Base-by-base conservation (phyloP, 2,113 vertebrate species). In the Notarius quadriscutis region DNA sequence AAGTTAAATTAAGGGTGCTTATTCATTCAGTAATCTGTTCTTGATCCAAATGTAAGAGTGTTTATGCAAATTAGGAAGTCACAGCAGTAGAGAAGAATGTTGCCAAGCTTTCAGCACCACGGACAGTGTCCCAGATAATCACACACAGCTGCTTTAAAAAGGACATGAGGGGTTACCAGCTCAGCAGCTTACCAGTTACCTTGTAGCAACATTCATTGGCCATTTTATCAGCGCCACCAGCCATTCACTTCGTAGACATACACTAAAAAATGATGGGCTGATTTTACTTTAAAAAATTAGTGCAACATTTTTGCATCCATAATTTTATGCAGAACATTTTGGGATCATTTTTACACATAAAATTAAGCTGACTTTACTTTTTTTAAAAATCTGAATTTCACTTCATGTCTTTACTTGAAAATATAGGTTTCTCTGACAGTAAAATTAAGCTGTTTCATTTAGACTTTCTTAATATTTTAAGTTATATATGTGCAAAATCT, bases 61-160 rank as follows among this genome's bases (percentile, higher is more conserved):
- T 86, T 86, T 69, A 80, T 80, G 50, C 41, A 57, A 81, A 81
- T 71, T 50, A 41, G 65, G 30, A 69, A 81, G 15, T 9, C 9
- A 60, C 17, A 4, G 48, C 4, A 17, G 30, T 7, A 60, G 57
- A 87, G 57, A 72, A 11, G 84, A 14, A 34, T 55, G 72, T n/a
- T n/a, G 85, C 34, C 27, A 17, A 8, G 9, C 50, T 82, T 89
- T 84, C 79, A 89, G 88, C 77, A 89, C 88, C 86, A 82, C 55
- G 86, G 88, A 85, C 58, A 89, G 79, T 65, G 20, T 4, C 18
- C 15, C 83, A 77, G 22, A 0, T 7, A 8, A 65, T 20, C 17
- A 8, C 2, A 17, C 30, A 27, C 55, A 82, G 58, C 57, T 27
- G 20, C 20, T 65, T 48, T 53, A 27, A 69, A 69, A 65, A 48